Conservation (phyloP, 1,140 invertebrate genomes). For the Xylocopa sonorina region DNA sequence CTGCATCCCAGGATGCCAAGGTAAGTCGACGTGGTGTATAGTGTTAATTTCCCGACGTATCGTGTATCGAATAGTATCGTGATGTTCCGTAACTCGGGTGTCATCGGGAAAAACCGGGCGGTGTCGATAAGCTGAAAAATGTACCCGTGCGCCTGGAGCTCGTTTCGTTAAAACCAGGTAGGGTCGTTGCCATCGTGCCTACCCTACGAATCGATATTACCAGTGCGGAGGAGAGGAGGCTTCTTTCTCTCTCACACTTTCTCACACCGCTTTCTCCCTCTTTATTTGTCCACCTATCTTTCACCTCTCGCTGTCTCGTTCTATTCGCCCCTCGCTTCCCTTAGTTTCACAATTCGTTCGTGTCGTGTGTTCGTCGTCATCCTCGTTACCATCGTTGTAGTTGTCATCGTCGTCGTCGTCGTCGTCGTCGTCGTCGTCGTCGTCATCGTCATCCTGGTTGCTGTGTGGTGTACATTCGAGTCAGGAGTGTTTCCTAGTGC, state of each 20-base stretch:
- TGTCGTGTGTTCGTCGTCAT: conserved; percentile 21
- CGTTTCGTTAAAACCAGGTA: conserved; percentile 57
- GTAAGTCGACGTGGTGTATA: conserved; percentile 68
- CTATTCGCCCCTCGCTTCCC: conserved; percentile 53
- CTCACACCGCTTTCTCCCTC: conserved; percentile 49
- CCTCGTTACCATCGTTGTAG: not conserved
- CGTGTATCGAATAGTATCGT: conserved; percentile 25
- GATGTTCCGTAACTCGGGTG: conserved; percentile 47
- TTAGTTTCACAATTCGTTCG: conserved; percentile 31
- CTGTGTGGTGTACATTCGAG: conserved; percentile 36
- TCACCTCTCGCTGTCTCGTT: conserved; percentile 16
- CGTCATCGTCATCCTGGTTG: not conserved
- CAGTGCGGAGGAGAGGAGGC: conserved; percentile 54
- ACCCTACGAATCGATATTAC: conserved; percentile 79
- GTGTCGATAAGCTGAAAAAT: conserved; percentile 70
- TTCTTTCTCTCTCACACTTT: conserved; percentile 57
- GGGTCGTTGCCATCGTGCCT: conserved; percentile 78
- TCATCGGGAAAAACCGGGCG: conserved; percentile 68
- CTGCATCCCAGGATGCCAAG: conserved; percentile 70
- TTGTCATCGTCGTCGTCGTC: not conserved
- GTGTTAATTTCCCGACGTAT: conserved; percentile 20
- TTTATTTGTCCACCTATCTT: conserved; percentile 29
- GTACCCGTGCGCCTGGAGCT: conserved; percentile 57
- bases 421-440: not conserved
- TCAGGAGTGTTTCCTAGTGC: conserved; percentile 41